Conservation (phyloP, 2,888 invertebrate genomes). For the Tridacna crocea region DNA sequence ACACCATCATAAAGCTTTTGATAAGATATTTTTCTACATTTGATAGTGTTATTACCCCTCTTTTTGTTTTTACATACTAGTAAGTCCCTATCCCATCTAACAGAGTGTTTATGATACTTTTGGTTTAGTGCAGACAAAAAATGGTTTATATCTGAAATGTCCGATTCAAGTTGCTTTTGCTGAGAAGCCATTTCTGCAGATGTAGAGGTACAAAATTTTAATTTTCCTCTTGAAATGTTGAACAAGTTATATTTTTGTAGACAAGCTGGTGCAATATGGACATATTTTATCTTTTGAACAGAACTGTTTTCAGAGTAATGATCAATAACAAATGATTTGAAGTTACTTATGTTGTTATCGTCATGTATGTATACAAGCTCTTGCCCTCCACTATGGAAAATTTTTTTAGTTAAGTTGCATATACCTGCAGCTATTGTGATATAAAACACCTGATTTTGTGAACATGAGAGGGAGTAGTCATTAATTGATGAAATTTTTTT, state of each 20-base stretch:
- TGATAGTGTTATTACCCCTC: neutral
- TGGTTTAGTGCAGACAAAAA: neutral
- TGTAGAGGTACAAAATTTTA: neutral
- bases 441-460: neutral
- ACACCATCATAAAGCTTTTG: neutral
- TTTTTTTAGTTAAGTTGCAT: neutral
- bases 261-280: neutral
- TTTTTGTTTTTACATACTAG: no score
- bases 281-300: neutral
- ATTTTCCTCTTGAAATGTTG: neutral
- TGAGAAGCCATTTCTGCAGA: neutral
- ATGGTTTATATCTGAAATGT: neutral
- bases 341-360: no score
- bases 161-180: neutral
- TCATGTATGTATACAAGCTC: conserved; percentile 1
- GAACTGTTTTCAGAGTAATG: no score
- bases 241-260: neutral
- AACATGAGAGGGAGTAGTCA: neutral
- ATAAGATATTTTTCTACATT: neutral
- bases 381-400: neutral
- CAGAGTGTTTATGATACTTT: neutral
- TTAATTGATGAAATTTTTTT: neutral
- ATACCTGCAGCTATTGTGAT: conserved; percentile 6
- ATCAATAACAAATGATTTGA: no score
- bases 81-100: neutral